Percentiles rank a stretch among this genome's conserved stretches.
Evolutionary conservation across 2,113 vertebrate genomes (phyloP).

Genomic region (Engystomops pustulosus): DNA sequence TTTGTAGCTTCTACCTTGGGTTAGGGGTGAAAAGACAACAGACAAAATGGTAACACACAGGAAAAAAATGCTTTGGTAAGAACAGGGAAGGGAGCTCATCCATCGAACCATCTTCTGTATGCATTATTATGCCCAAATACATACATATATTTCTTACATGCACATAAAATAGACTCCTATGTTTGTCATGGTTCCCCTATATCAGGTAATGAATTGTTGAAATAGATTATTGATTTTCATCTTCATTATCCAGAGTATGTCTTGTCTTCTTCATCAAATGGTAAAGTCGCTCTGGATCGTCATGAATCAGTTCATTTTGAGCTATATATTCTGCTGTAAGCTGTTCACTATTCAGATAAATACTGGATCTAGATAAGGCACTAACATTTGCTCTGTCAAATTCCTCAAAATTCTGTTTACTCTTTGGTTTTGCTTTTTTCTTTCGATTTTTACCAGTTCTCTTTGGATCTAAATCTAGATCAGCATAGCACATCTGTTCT

Average conservation of each 20-base stretch:
- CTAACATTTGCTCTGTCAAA: background rate
- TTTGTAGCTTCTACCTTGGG: too few relatives aligned
- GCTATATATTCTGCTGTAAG: constrained; percentile 28
- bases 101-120: too few relatives aligned
- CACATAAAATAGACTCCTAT: too few relatives aligned
- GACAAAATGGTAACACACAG: too few relatives aligned
- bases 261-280: constrained; percentile 33
- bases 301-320: constrained; percentile 29
- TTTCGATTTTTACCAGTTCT: constrained; percentile 36
- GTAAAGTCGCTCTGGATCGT: constrained; percentile 36
- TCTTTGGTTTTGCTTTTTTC: constrained; percentile 13
- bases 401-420: background rate
- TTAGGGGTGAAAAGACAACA: too few relatives aligned
- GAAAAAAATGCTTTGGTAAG: too few relatives aligned
- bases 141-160: too few relatives aligned
- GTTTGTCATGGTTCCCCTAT: too few relatives aligned
- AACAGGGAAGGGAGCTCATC: too few relatives aligned
- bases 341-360: constrained; percentile 49
- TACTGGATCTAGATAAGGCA: constrained; percentile 27
- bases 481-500: constrained; percentile 44
- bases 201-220: too few relatives aligned
- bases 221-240: constrained; percentile 12
- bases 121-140: too few relatives aligned
- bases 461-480: constrained; percentile 45
- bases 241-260: constrained; percentile 16